Conservation (phyloP, 2,797 vertebrate species). For the Xerus rutilus region DNA sequence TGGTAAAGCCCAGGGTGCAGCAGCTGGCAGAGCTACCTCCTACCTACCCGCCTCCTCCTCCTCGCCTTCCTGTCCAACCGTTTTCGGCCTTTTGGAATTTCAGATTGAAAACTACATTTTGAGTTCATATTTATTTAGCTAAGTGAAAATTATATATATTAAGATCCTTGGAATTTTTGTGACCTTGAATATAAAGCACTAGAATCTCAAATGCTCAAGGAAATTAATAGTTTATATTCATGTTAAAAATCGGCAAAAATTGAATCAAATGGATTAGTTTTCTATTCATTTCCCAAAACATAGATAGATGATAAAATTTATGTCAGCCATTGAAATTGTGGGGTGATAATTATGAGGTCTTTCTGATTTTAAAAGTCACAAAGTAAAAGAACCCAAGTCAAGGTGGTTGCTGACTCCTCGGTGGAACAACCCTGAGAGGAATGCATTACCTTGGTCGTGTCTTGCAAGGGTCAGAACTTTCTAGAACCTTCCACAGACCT, state of each 20-base stretch:
- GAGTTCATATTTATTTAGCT: slow-evolving; percentile 48
- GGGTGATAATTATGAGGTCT: neutral
- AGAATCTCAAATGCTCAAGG: neutral
- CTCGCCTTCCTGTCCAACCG: neutral
- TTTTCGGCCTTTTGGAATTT: slow-evolving; percentile 26
- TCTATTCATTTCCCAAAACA: slow-evolving; percentile 34
- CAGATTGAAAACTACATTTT: neutral
- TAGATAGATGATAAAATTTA: neutral
- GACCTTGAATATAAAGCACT: slow-evolving; percentile 49
- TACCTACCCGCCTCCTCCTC: neutral
- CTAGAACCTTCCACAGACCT: neutral
- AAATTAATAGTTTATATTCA: slow-evolving; percentile 54
- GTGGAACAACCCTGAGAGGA: neutral
- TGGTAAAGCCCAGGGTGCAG: neutral
- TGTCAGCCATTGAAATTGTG: neutral
- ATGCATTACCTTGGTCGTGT: neutral
- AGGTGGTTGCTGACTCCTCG: neutral
- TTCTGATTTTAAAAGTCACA: slow-evolving; percentile 42
- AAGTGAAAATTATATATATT: slow-evolving; percentile 40
- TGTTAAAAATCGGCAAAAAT: neutral
- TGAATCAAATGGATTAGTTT: neutral
- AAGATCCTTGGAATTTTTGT: neutral
- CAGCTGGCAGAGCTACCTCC: neutral
- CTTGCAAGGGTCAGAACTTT: neutral
- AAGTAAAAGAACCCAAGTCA: neutral